phyloP scores from a whole-genome alignment of 2,797 vertebrate genomes.

The Enteromius afrohamiltoni region DNA sequence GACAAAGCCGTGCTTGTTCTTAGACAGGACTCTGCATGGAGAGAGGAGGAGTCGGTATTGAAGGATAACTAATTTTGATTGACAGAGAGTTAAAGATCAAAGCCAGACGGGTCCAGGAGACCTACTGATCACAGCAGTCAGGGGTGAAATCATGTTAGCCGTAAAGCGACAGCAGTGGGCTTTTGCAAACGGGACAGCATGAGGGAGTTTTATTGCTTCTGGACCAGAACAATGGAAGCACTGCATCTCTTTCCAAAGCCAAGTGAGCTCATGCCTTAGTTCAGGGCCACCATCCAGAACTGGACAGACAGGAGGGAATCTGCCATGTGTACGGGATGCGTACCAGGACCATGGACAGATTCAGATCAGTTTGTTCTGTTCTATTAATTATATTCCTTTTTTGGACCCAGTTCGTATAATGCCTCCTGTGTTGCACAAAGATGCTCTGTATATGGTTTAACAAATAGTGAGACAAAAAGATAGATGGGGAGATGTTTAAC shows the following conservation, averaged over 20 bases:
- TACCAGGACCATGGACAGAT: conserved; percentile 44
- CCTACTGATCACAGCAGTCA: conserved; percentile 66
- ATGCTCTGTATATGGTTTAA: not conserved
- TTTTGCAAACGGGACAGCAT: conserved; percentile 57
- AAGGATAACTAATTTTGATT: conserved; percentile 83
- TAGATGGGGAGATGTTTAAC: not conserved
- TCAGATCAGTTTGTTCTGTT: conserved; percentile 46
- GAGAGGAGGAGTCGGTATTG: conserved; percentile 60
- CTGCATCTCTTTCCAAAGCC: conserved; percentile 69
- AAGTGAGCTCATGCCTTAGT: conserved; percentile 75
- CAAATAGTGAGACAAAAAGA: conserved; percentile 4
- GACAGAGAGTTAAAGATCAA: conserved; percentile 83
- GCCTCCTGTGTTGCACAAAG: conserved; percentile 1
- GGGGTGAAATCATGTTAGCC: conserved; percentile 64
- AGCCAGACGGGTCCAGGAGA: conserved; percentile 74
- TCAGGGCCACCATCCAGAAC: conserved; percentile 64
- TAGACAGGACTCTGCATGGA: conserved; percentile 46
- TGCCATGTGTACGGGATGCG: conserved; percentile 55
- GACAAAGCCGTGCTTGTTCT: conserved; percentile 62
- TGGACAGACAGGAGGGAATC: conserved; percentile 66
- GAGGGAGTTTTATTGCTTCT: conserved; percentile 78
- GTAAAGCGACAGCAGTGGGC: conserved; percentile 56
- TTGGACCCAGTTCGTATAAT: conserved; percentile 31
- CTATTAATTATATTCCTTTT: conserved; percentile 28
- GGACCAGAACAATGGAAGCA: conserved; percentile 73